phyloP scores from a whole-genome alignment of 2,797 vertebrate species.

The Prunella strophiata region DNA sequence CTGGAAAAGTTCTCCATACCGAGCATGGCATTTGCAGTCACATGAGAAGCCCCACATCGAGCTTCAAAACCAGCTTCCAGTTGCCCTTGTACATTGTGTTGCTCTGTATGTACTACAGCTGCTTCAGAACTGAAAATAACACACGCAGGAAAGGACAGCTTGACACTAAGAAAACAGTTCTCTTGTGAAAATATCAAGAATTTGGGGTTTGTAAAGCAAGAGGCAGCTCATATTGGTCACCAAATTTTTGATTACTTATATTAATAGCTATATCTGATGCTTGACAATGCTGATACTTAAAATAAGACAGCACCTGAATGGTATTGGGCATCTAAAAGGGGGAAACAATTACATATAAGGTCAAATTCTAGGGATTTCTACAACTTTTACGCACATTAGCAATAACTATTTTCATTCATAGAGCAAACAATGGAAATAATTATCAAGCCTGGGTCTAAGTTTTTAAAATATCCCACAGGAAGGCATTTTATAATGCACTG shows the following conservation, averaged over 20 bases:
- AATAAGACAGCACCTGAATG: not conserved
- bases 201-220: not conserved
- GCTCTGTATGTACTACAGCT: rapidly evolving
- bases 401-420: constrained; percentile 5
- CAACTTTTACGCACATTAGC: not conserved
- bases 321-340: not conserved
- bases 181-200: not conserved
- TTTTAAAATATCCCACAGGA: constrained; percentile 21
- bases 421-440: constrained; percentile 4
- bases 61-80: not conserved
- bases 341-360: not conserved
- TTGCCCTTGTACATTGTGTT: not conserved
- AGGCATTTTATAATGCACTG: constrained; percentile 13
- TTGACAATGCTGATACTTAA: not conserved
- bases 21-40: rapidly evolving
- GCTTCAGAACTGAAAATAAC: not conserved
- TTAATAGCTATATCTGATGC: not conserved
- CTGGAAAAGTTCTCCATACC: not conserved
- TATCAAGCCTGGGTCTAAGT: not conserved
- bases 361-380: constrained; percentile 14
- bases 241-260: not conserved
- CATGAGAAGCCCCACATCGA: not conserved
- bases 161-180: not conserved
- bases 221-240: not conserved
- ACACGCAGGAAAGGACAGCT: not conserved